Evolutionary conservation across 2,113 vertebrate genomes (phyloP), one percentile per base, ranked within the genome.

Genomic region (Epinephelus fuscoguttatus): DNA sequence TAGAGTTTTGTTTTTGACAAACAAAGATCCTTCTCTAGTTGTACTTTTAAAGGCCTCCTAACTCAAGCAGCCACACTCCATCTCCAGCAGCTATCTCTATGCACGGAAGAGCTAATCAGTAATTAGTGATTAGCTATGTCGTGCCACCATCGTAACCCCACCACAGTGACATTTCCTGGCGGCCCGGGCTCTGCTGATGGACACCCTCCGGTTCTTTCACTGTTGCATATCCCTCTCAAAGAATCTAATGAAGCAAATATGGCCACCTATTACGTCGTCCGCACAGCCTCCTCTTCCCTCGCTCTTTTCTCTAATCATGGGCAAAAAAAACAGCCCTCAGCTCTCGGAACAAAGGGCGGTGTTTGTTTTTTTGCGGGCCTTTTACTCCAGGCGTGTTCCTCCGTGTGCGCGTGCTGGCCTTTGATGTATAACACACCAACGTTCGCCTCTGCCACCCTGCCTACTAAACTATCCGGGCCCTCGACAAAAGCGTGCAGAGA

Each of bases 91-190:
- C 50, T 83, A 68, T 82, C 68, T 74, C 17, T 27, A 27, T 11
- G 53, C 84, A 84, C 80, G 85, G 88, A 91, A 91, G 61, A 30
- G 78, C 87, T 74, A 92, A 94, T 94, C 86, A 91, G 71, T 82
- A 77, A 82, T 90, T 84, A 80, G 88, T 64, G 84, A 92, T 93
- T 81, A 88, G 82, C 76, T 18, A 89, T 94, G 94, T 84, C 93
- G 11, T 91, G 92, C 89, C 93, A 94, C 84, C 78, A 59, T 68
- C 53, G 66, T 86, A 84, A 87, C 88, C 86, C 80, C 80, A 4
- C 71, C 89, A 89, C 89, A 92, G 92, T 89, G 91, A 88, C 80
- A 12, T 89, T 96, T 96, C 94, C 96, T 94, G 93, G 47, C 74
- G 1, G 66, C 89, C 17, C 47, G 78, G 78, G 42, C 33, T 70